Base-by-base conservation (phyloP, 2,888 invertebrate genomes). In the Zaprionus lineosus region DNA sequence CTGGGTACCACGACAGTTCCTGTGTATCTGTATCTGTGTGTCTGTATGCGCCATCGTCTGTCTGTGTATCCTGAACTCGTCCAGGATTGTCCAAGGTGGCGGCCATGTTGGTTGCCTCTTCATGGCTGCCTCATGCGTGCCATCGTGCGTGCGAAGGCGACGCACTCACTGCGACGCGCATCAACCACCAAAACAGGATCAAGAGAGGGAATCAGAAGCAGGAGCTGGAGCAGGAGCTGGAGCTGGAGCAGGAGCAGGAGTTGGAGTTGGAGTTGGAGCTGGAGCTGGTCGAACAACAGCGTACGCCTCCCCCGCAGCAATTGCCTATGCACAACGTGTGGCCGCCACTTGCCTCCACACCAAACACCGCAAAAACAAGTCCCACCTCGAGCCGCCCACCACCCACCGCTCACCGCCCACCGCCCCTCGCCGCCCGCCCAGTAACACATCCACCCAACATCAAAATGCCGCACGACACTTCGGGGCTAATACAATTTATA, bases 401-500 rank as follows among this genome's bases (percentile, higher is more conserved):
- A 11, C 24, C 21, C 12, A 31, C 12, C n/a, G 2, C 21, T 40
- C 58, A 21, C 29, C 33, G 36, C 44, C 1, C 19, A 6, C 9
- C 9, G n/a, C 6, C 3, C 11, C 12, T 7, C n/a, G 18, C 31
- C 24, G n/a, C 37, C 16, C 9, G 2, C n/a, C 26, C 37, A 21
- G n/a, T n/a, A n/a, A n/a, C n/a, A n/a, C n/a, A n/a, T n/a, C 26
- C 39, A 19, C 12, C 48, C 52, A 29, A 16, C 50, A 56, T 59
- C 59, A 60, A 68, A 71, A 74, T 67, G 67, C 68, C 64, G 62
- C 76, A 74, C 79, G 76, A 78, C 78, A 79, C 78, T 78, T 74
- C 76, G 83, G 72, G 84, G 82, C 82, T 82, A 82, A 82, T 82
- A 82, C 83, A 81, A 85, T 85, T 85, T 84, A 85, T 78, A 77